Evolutionary conservation across 1,140 invertebrate species (phyloP), one percentile per base, ranked within the genome.

Genomic region (Tetranychus cinnabarinus): DNA sequence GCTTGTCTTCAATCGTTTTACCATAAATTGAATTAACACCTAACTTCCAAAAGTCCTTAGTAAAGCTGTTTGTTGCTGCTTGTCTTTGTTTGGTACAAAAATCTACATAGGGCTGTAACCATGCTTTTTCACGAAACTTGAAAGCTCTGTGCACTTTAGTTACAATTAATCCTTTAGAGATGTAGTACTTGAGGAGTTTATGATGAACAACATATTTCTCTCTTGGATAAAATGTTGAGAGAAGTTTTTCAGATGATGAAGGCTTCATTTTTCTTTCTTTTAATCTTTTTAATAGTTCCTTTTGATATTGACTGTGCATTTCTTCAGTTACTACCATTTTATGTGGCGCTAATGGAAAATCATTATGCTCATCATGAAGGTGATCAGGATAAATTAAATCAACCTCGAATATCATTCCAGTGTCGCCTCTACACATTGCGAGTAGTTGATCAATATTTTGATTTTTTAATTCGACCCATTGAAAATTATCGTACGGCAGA

Each of bases 1-100:
- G 67, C 15, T 74, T 66, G 68, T 76, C 76, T 68, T 76, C 74
- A 68, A 75, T 75, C 2, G 71, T 72, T 70, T 75, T 75, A 2
- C 73, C 75, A 67, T 72, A 77, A 13, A 75, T 66, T 2, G 70
- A 66, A 67, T 77, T 76, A 65, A 74, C 74, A 63, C 76, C 69
- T 60, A 76, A 62, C 60, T 70, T 70, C 56, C 63, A 68, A 37
- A 70, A 69, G 63, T 69, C 63, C 64, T 68, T 68, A 59, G 70
- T 64, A 64, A 69, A 69, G 47, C 66, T 62, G 64, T 67, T 69
- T 15, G 60, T 66, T 55, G 66, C 66, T 64, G 66, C 48, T 62
- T 58, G 61, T 59, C 65, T 62, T 31, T 63, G 58, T 54, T 67
- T 60, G 39, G 71, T 76, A 69, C 76, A 76, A 34, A 69, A 62